Base-by-base conservation (phyloP, 2,888 invertebrate species). In the Epinotia bilunana region DNA sequence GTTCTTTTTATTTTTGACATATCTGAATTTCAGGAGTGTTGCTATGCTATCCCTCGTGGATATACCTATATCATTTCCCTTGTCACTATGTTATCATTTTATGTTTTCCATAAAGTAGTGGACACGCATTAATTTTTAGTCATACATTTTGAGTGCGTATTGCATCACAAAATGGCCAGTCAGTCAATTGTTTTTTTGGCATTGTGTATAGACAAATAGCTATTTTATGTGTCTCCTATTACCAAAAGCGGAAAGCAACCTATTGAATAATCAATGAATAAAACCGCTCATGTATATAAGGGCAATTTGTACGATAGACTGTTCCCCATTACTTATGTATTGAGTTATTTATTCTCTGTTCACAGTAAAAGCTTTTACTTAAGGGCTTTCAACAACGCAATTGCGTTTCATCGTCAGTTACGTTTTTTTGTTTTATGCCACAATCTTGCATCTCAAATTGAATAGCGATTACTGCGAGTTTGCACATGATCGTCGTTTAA, bases 231-330 rank as follows among this genome's bases (percentile, higher is more conserved):
- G 55, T 67, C 57, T 57, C 55, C 20, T 57, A 67, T 67, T 39
- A 12, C 33, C 33, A 5, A 39, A 55, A 57, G 7, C 67, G 12
- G 12, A 65, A 57, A 57, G 13, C 39, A 57, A 67, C 39, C 20
- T 20, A 67, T 55, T 67, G 55, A 67, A 67, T 67, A 67, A 67
- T 18, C 33, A 67, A 67, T 67, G 67, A 57, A 57, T 16, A 39
- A 39, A 28, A 20, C 67, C 18, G 39, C 46, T 18, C 20, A 39
- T 13, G 39, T 55, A 39, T 55, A 39, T n/a, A 39, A 55, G 55
- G 11, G 39, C 67, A 67, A 67, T 67, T 67, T 67, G 55, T 67
- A 16, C 20, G 55, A 57, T 57, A 57, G 67, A 39, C 39, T 53
- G 28, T 67, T 57, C 55, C 39, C 39, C 67, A 67, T 67, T 39